Base-by-base conservation (phyloP, 2,113 vertebrate genomes). In the Xenopus borealis region DNA sequence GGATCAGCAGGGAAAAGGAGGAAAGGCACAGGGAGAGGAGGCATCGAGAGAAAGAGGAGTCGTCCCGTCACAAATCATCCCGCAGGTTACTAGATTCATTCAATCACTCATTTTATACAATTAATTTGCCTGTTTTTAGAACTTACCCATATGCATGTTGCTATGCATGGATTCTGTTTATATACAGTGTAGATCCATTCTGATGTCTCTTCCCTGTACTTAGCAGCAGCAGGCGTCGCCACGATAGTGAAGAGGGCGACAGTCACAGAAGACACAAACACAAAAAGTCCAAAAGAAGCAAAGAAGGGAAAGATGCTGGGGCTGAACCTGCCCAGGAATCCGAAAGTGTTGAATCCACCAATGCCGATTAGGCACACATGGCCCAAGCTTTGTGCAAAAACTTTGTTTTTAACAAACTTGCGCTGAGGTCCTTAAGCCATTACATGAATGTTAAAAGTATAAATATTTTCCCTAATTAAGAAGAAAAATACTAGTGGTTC, bases 181-280 rank as follows among this genome's bases (percentile, higher is more conserved):
- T 6, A 40, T 6, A 40, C 33, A 7, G 33, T 40, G 33, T 6
- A 40, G 47, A 13, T 50, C 10, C 46, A 50, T 50, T 50, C 46
- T 50, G 20, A 71, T 70, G 44, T 40, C 11, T 6, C 68, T 13
- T 73, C 9, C 77, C n/a, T 68, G 0, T 75, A 46, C 81, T 82
- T 79, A 98, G 96, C 85, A 98, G 96, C 83, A 99, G 97, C 89
- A 92, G 97, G 81, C 90, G 91, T 62, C 93, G 95, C 55, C 87
- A 93, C 0, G 87, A 90, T 77, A 93, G 88, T 69, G 91, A 94
- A 85, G 91, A 95, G 73, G 89, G 88, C 64, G 90, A 94, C 66
- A 91, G 85, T 87, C 97, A 99, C 82, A 91, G 96, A 81, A 90
- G 92, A 86, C 91, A 90, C 89, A 99, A 99, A 87, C 97, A 99